A percentile compares a stretch with the other conserved stretches of the same genome.
Evolutionary conservation across 2,888 invertebrate species (phyloP).

Genomic region (Mayetiola destructor): DNA sequence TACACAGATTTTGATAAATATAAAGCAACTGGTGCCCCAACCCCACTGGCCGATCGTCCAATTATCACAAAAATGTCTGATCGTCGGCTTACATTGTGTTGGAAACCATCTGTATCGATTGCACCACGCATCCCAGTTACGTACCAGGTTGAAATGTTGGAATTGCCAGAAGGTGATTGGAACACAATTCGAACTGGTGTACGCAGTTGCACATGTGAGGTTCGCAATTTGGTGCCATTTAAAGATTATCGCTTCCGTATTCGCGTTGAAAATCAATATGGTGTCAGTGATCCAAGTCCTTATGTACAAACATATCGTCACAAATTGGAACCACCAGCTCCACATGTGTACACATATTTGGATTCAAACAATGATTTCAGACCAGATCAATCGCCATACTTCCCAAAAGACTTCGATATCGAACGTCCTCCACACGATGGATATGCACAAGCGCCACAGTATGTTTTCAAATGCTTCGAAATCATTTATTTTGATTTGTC

Average conservation of each 20-base stretch:
- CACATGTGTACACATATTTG: constrained; percentile 64
- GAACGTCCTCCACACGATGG: constrained; percentile 75
- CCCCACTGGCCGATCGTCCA: constrained; percentile 79
- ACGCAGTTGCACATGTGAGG: constrained; percentile 77
- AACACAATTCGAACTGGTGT: constrained; percentile 72
- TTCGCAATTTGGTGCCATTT: constrained; percentile 79
- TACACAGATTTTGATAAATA: constrained; percentile 73
- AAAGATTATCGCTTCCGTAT: constrained; percentile 91
- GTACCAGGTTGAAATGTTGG: constrained; percentile 86
- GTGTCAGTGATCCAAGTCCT: constrained; percentile 91
- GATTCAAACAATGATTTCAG: constrained; percentile 69
- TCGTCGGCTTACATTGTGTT: constrained; percentile 72
- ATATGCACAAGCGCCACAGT: constrained; percentile 63
- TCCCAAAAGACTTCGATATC: constrained; percentile 84
- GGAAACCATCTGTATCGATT: constrained; percentile 85
- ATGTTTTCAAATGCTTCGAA: constrained; percentile 19
- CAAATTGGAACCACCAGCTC: constrained; percentile 62
- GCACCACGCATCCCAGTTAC: constrained; percentile 80
- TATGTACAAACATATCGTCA: constrained; percentile 68
- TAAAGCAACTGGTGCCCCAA: constrained; percentile 67
- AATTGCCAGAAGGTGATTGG: constrained; percentile 86
- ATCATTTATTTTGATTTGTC: constrained; percentile 6
- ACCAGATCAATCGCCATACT: constrained; percentile 72
- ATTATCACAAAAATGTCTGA: constrained; percentile 88
- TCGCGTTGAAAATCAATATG: constrained; percentile 91